Evolutionary conservation across 2,888 invertebrate genomes (phyloP), one percentile per base, ranked within the genome.

Genomic region (Ypsolopha sequella): DNA sequence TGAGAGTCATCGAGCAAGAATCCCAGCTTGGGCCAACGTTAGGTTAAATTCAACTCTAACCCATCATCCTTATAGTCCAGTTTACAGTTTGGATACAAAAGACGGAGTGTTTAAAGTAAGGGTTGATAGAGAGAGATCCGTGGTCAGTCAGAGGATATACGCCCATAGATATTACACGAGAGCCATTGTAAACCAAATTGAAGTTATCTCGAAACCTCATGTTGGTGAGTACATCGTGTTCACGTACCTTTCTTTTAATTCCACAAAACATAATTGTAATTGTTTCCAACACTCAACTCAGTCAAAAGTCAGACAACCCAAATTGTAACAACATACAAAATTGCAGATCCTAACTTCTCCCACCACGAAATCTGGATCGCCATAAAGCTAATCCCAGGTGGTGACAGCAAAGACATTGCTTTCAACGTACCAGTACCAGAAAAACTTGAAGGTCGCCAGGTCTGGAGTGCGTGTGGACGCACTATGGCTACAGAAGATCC

Each of bases 11-110:
- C 78, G 90, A 7, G 90, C 90, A 0, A 79, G 90, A 38, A 88
- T 90, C 36, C 90, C 90, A n/a, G 87, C 86, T 51, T 89, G 88
- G 87, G 79, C 87, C 3, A 89, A 89, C 59, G 74, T 90, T 35
- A 68, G 87, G 11, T 70, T 87, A 0, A 87, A 86, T 55, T 86
- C 87, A 0, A 87, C 87, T 0, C 55, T 87, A 6, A 75, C 76
- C 0, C 73, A 78, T 41, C 62, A 66, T 24, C 76, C 76, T 0
- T 78, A 70, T 53, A 75, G 68, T 41, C 81, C 85, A 0, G 63
- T 79, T 1, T 88, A 87, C 60, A 85, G 78, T 47, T 57, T 88
- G 53, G 78, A 88, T 53, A 86, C 87, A 0, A 79, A 63, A 56
- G 77, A 80, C 36, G 88, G 80, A 0, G 80, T 72, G 1, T 88